A percentile compares a stretch with the other conserved stretches of the same genome.
phyloP scores from a whole-genome alignment of 2,113 vertebrate genomes.

The Laterallus jamaicensis region DNA sequence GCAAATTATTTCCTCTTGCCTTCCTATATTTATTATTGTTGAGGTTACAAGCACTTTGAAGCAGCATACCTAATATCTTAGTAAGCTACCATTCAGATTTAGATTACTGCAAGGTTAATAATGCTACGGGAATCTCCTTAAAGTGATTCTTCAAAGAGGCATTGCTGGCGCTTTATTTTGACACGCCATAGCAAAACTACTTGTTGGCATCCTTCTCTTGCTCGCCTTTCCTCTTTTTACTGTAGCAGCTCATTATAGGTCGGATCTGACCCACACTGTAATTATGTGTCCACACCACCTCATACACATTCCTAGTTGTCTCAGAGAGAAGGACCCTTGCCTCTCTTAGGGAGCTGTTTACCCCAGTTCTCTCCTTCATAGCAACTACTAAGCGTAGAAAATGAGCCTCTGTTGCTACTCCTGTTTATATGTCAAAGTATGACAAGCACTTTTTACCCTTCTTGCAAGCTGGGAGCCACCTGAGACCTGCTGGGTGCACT shows the following conservation, averaged over 20 bases:
- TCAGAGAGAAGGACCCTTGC: background rate
- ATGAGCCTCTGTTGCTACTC: background rate
- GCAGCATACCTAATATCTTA: background rate
- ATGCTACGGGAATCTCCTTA: background rate
- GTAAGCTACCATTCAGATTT: background rate
- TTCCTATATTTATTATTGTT: background rate
- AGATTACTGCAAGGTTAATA: background rate
- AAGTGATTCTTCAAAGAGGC: background rate
- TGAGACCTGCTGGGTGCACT: background rate
- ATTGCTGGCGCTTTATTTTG: background rate
- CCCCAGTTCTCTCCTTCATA: background rate
- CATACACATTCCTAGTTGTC: background rate
- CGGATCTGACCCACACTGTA: background rate
- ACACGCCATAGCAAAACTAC: background rate
- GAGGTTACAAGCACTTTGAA: background rate
- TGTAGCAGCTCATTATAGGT: background rate
- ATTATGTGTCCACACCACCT: background rate
- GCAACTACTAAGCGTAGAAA: background rate
- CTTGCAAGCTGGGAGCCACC: background rate
- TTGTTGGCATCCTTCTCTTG: background rate
- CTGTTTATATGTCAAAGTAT: background rate
- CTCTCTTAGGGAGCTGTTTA: background rate
- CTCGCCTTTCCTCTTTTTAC: background rate
- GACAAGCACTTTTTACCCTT: background rate
- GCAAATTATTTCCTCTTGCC: background rate